phyloP scores from a whole-genome alignment of 2,888 invertebrate species.

The Hipparchia semele region DNA sequence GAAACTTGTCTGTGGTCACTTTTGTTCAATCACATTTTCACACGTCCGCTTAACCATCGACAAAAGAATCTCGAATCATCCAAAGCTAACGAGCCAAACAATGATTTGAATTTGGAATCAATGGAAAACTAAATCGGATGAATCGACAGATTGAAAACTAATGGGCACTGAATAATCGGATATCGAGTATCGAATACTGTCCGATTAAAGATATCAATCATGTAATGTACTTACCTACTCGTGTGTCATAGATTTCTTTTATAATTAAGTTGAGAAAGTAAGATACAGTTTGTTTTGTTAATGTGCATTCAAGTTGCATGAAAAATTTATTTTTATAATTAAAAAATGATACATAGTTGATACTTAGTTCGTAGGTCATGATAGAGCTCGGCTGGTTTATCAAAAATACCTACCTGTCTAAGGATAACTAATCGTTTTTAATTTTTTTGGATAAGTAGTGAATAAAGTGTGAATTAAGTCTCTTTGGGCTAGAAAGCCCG shows the following conservation, averaged over 20 bases:
- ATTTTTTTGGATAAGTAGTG: no score
- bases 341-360: background rate
- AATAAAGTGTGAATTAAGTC: no score
- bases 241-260: slow-evolving; percentile 54
- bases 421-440: no score
- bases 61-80: slow-evolving; percentile 56
- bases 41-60: slow-evolving; percentile 62
- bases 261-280: slow-evolving; percentile 55
- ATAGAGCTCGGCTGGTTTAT: no score
- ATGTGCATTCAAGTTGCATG: slow-evolving; percentile 9
- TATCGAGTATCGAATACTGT: slow-evolving; percentile 47
- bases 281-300: slow-evolving; percentile 50
- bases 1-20: slow-evolving; percentile 30
- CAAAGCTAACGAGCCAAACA: slow-evolving; percentile 66
- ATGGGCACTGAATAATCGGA: slow-evolving; percentile 40
- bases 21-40: slow-evolving; percentile 42
- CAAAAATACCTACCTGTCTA: no score
- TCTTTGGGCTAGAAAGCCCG: no score
- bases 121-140: slow-evolving; percentile 75
- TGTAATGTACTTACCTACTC: slow-evolving; percentile 36
- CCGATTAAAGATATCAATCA: slow-evolving; percentile 64
- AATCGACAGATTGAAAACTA: slow-evolving; percentile 64
- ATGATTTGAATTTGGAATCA: slow-evolving; percentile 66
- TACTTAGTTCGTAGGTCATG: no score
- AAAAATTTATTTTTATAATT: background rate